Evolutionary conservation across 2,797 vertebrate genomes (phyloP).

Genomic region (Parauchenoglanis punctatus): DNA sequence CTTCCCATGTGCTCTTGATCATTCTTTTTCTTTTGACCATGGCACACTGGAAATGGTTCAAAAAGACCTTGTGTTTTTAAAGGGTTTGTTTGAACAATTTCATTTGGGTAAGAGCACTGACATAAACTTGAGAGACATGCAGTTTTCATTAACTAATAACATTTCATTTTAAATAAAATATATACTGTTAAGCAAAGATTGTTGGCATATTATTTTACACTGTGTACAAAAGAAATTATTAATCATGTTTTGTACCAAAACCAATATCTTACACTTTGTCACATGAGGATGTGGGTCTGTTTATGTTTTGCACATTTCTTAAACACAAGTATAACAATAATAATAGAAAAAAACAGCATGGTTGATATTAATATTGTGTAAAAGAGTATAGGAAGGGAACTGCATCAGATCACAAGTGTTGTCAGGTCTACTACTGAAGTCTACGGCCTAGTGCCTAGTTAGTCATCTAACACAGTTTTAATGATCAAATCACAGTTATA

Average conservation of each 20-base stretch:
- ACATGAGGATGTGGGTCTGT: neutral
- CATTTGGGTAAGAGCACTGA: neutral
- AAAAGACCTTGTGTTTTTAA: constrained; percentile 1
- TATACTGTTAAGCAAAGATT: neutral
- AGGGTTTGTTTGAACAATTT: neutral
- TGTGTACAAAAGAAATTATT: neutral
- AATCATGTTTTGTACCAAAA: neutral
- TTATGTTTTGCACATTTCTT: neutral
- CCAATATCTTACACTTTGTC: neutral
- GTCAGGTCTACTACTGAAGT: neutral
- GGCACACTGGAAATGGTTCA: neutral
- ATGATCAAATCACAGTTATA: too few relatives aligned
- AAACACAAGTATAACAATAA: neutral
- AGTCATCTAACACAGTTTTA: neutral
- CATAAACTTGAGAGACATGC: neutral
- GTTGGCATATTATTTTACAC: neutral
- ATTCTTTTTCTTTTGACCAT: constrained; percentile 22
- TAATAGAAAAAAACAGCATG: neutral
- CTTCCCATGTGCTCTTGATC: constrained; percentile 22
- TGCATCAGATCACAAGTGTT: neutral
- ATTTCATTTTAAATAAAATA: neutral
- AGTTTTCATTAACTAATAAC: constrained; percentile 17
- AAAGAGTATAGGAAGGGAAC: neutral
- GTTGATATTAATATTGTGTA: neutral
- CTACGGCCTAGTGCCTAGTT: neutral